phyloP scores from a whole-genome alignment of 2,888 invertebrate species.

The Lasius fuliginosus region DNA sequence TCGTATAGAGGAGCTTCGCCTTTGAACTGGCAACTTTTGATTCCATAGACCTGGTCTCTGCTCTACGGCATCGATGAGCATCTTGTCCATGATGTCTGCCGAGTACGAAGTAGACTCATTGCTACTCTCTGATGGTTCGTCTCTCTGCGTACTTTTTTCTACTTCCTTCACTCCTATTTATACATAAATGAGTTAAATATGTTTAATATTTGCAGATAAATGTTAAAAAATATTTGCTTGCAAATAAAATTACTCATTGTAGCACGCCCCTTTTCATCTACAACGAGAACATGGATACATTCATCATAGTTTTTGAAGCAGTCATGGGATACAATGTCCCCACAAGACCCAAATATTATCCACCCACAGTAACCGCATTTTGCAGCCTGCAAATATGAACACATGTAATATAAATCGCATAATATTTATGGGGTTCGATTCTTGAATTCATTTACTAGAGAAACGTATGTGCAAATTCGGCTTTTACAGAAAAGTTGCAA shows the following conservation, averaged over 20 bases:
- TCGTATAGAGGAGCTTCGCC: background rate
- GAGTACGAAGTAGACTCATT: constrained; percentile 5
- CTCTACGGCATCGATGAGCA: constrained; percentile 7
- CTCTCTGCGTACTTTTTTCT: constrained; percentile 5
- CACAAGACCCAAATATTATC: background rate
- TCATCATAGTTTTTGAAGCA: constrained; percentile 6
- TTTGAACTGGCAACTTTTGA: constrained; percentile 21
- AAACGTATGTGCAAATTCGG: too few relatives aligned
- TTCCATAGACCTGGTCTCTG: constrained; percentile 23
- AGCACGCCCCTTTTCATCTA: constrained; percentile 15
- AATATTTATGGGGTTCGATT: background rate
- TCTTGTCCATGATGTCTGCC: constrained; percentile 6
- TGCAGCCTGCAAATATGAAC: constrained; percentile 13
- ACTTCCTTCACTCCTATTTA: constrained; percentile 12
- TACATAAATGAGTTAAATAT: constrained; percentile 2
- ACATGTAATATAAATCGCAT: constrained; percentile 16
- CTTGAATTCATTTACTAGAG: too few relatives aligned
- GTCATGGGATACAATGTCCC: background rate
- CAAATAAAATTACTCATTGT: constrained; percentile 14
- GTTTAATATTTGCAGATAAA: constrained; percentile 9
- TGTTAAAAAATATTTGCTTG: constrained; percentile 13
- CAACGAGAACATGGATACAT: background rate
- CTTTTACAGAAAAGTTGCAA: too few relatives aligned
- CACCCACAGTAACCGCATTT: constrained; percentile 15
- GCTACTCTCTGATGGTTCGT: constrained; percentile 3